These are phyloP conservation scores for Phallusia fumigata DNA, from an alignment of 23 tunicate species.

Conservation along the genomic window DNA sequence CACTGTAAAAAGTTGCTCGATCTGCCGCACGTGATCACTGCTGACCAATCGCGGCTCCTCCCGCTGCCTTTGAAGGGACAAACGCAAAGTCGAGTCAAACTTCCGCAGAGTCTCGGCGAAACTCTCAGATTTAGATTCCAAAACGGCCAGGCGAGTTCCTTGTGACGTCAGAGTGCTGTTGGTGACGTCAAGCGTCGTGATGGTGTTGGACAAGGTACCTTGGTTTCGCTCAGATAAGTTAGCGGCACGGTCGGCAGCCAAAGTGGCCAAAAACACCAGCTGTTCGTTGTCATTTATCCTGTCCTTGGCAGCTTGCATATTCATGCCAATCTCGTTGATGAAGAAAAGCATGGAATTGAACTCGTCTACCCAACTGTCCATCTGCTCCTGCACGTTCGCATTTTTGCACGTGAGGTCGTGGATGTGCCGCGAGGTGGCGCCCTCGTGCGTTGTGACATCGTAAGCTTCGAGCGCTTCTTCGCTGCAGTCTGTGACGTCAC, in stretches of 20 bases:
- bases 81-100: neutral
- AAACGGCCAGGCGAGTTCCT: neutral
- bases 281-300: slow-evolving; percentile 15
- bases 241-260: neutral
- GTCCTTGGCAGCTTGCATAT: slow-evolving; percentile 50
- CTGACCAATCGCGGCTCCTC: too few relatives aligned
- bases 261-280: neutral
- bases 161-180: slow-evolving; percentile 12
- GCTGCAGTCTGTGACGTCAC: neutral
- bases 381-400: neutral
- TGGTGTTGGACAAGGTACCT: neutral
- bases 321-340: slow-evolving; percentile 44
- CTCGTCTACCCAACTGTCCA: slow-evolving; percentile 34
- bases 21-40: too few relatives aligned
- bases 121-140: neutral
- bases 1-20: too few relatives aligned
- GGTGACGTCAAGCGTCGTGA: neutral
- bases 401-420: neutral
- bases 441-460: neutral
- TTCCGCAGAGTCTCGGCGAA: neutral
- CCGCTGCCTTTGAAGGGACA: too few relatives aligned
- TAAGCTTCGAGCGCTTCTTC: neutral
- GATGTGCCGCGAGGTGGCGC: neutral
- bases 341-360: slow-evolving; percentile 35
- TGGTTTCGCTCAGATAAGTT: neutral